Base-by-base conservation (phyloP, 2,888 invertebrate species). In the Melinopterus prodromus region DNA sequence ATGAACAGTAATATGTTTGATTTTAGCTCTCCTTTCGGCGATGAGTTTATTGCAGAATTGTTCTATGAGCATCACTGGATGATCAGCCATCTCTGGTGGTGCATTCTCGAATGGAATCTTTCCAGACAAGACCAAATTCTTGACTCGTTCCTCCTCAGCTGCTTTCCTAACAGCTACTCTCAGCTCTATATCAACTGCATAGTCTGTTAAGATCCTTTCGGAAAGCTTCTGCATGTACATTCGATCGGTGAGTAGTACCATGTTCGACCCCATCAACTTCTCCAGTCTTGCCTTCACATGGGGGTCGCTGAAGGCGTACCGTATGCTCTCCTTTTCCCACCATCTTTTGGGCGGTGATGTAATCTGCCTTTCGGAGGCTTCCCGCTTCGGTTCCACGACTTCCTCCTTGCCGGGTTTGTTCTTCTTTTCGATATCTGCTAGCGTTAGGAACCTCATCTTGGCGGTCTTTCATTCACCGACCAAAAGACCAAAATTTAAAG, bases 21-120 rank as follows among this genome's bases (percentile, higher is more conserved):
- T 88, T 88, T 91, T 91, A 5, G 91, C 89, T 79, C 92, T 88
- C 82, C 90, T 87, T 82, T 90, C 90, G 12, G 88, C 88, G 81
- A 91, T 91, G 81, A 91, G 86, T 79, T 89, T 86, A 82, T 90
- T 90, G 81, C 91, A 91, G 82, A 90, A 91, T 71, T 83, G 85
- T 80, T 93, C 92, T 84, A 93, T 93, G n/a, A 92, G 91, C 88
- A 94, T 93, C 4, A 94, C 92, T 0, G 94, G 94, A 87, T 94
- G 94, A 81, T 92, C 89, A 84, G 90, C 92, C 86, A 94, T 90
- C 85, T 93, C 93, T 2, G 92, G 90, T 0, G 94, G 94, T 75
- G 94, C 94, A 83, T 94, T 92, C 82, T 92, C 91, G 69, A 94
- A 88, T 0, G 94, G 93, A 75, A 94, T 93, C 86, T 92, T 92